phyloP scores from a whole-genome alignment of 2,888 invertebrate species.

The Sthenelais limicola region DNA sequence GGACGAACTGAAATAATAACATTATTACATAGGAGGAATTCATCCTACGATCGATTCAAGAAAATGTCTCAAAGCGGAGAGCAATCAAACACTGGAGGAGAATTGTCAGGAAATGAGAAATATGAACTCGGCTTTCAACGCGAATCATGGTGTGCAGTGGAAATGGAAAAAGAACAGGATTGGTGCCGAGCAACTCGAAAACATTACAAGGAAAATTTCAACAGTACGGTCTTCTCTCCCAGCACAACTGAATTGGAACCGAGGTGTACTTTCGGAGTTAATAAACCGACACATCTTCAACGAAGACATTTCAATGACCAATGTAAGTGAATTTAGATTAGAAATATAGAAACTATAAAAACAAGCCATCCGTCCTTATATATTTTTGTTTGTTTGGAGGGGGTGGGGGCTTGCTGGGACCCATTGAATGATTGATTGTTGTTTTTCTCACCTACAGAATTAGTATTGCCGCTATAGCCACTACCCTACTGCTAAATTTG shows the following conservation, averaged over 20 bases:
- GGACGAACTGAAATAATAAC: no score
- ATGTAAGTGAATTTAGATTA: slow-evolving; percentile 56
- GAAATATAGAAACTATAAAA: not conserved
- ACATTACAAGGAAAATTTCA: slow-evolving; percentile 56
- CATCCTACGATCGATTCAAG: no score
- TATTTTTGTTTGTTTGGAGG: no score
- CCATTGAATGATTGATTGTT: no score
- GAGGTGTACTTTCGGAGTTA: slow-evolving; percentile 58
- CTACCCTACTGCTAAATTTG: no score
- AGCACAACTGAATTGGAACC: slow-evolving; percentile 49
- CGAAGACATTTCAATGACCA: slow-evolving; percentile 57
- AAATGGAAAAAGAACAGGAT: slow-evolving; percentile 64
- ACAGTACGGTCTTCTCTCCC: slow-evolving; percentile 56
- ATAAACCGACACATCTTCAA: slow-evolving; percentile 60
- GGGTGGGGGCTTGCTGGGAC: no score
- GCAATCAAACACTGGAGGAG: no score
- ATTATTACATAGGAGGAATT: no score
- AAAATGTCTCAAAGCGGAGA: no score
- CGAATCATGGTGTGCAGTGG: slow-evolving; percentile 69
- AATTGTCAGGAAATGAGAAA: slow-evolving; percentile 46
- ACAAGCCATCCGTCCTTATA: not conserved
- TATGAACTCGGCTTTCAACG: slow-evolving; percentile 55
- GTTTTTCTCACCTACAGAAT: no score
- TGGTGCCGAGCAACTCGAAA: slow-evolving; percentile 62
- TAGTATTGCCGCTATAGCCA: no score